Evolutionary conservation across 1,140 invertebrate genomes (phyloP).

Genomic region (Heterodera carotae): DNA sequence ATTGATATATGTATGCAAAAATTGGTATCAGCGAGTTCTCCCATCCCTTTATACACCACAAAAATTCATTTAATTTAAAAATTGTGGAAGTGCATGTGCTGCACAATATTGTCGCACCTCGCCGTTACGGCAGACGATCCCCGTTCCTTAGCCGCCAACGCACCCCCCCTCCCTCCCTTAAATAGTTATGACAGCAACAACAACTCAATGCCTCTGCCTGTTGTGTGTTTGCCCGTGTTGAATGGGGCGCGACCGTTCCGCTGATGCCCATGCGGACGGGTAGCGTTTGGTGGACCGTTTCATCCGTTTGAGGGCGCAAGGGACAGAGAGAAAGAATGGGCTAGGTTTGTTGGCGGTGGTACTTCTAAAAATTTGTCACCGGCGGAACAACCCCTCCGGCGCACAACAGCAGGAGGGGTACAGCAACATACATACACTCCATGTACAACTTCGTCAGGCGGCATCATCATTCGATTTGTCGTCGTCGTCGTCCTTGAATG

Average conservation of each 20-base stretch:
- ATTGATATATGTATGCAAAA: too few relatives aligned
- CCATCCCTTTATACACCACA: too few relatives aligned
- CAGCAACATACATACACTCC: background rate
- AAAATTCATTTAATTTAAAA: too few relatives aligned
- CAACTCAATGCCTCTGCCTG: background rate
- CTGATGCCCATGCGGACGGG: background rate
- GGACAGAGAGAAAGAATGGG: too few relatives aligned
- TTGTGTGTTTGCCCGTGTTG: constrained; percentile 4
- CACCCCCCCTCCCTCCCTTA: background rate
- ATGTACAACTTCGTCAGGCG: background rate
- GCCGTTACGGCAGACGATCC: background rate
- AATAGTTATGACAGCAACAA: background rate
- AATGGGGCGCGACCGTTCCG: constrained; percentile 29
- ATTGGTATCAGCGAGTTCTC: too few relatives aligned
- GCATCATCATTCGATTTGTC: background rate
- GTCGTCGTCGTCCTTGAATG: background rate
- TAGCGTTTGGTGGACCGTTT: constrained; percentile 5
- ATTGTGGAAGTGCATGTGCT: too few relatives aligned
- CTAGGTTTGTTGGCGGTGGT: too few relatives aligned
- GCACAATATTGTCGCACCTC: too few relatives aligned
- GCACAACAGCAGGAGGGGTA: too few relatives aligned
- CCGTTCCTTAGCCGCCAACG: background rate
- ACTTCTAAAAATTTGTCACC: background rate
- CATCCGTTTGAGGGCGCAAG: background rate
- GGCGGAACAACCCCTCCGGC: background rate